Percentiles rank a stretch among this genome's conserved stretches.
phyloP scores from a whole-genome alignment of 1,140 invertebrate genomes.

The Cherax destructor region DNA sequence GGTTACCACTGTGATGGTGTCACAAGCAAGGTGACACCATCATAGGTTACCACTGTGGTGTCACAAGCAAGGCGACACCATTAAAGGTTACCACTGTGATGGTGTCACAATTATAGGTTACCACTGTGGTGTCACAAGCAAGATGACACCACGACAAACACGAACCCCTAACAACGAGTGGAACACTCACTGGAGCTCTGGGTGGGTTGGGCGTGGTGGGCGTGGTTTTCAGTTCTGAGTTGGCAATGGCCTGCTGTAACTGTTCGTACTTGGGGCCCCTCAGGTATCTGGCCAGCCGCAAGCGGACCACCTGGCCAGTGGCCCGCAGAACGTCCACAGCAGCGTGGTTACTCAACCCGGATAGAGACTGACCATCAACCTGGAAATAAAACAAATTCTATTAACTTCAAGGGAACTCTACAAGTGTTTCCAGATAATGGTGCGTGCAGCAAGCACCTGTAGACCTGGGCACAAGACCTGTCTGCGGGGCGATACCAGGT shows the following conservation, averaged over 20 bases:
- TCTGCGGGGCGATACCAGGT: not conserved
- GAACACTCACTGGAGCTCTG: conserved; percentile 48
- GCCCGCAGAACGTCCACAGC: conserved; percentile 93
- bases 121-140: no score
- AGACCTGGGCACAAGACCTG: not conserved
- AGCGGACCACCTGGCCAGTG: conserved; percentile 87
- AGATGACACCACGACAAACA: no score
- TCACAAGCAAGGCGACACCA: no score
- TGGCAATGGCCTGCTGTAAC: conserved; percentile 92
- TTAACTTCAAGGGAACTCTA: not conserved
- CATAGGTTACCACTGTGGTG: no score
- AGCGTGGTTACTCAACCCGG: conserved; percentile 96
- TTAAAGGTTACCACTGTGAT: no score
- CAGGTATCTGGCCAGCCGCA: conserved; percentile 93
- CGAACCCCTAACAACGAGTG: not conserved
- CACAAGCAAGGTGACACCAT: no score
- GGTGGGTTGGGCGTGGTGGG: conserved; percentile 67
- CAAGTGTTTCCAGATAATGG: not conserved
- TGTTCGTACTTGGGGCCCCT: conserved; percentile 97
- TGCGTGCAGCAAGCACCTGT: not conserved
- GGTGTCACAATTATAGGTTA: no score
- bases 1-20: no score
- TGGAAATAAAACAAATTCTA: conserved; percentile 69
- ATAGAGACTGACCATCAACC: conserved; percentile 93
- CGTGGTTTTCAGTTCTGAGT: conserved; percentile 64